Conservation (phyloP, 2,113 vertebrate species). For the Brachirus orientalis region DNA sequence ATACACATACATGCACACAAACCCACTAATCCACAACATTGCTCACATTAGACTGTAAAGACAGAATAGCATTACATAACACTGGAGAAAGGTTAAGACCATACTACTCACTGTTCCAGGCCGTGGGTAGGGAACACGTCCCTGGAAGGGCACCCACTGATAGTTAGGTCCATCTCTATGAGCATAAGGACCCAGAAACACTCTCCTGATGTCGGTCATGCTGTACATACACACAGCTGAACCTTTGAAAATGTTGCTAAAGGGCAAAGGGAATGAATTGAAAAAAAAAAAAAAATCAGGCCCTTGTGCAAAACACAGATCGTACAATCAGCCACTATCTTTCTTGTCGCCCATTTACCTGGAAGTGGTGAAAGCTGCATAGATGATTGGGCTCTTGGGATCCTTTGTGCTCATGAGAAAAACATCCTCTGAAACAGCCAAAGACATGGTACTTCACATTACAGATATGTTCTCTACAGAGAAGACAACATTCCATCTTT, state of each 20-base stretch:
- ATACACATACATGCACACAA: no score
- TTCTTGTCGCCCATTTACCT: constrained; percentile 82
- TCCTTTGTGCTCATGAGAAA: constrained; percentile 98
- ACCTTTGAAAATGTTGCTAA: constrained; percentile 97
- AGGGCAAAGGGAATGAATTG: constrained; percentile 28
- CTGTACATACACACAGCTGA: constrained; percentile 97
- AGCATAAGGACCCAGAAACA: constrained; percentile 95
- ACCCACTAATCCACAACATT: no score
- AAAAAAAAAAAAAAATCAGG: background rate
- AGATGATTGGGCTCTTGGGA: constrained; percentile 95
- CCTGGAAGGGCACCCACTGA: constrained; percentile 97
- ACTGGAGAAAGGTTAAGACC: background rate
- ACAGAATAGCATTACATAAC: no score
- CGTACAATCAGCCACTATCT: background rate
- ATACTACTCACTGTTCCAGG: constrained; percentile 92
- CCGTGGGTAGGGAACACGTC: constrained; percentile 94
- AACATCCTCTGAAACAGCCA: constrained; percentile 89
- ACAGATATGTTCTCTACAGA: background rate
- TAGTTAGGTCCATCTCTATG: constrained; percentile 97
- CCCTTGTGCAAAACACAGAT: constrained; percentile 6
- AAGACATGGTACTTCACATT: constrained; percentile 2
- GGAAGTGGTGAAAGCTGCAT: constrained; percentile 96
- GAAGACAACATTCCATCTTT: background rate
- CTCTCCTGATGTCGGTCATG: constrained; percentile 95
- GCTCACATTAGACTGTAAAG: no score